These are phyloP conservation scores for Alviniconcha strummeri DNA, from an alignment of 2,888 invertebrate genomes.

Conservation along the genomic window DNA sequence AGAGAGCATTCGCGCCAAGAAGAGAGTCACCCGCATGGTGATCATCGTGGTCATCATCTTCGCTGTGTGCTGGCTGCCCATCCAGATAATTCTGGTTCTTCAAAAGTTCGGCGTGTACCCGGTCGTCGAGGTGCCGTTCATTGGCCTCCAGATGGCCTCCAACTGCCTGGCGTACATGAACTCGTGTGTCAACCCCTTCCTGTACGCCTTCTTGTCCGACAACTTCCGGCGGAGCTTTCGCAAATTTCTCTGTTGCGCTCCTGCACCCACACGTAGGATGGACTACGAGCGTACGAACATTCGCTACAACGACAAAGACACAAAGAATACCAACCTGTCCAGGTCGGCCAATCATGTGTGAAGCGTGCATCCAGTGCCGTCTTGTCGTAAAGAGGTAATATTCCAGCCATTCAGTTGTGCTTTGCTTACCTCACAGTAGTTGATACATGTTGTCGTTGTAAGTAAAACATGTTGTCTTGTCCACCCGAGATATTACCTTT, in stretches of 20 bases:
- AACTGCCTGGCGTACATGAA: constrained; percentile 87
- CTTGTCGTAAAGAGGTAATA: no score
- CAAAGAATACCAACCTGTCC: constrained; percentile 26
- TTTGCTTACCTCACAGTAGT: background rate
- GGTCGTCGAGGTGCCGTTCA: constrained; percentile 75
- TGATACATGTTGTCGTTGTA: background rate
- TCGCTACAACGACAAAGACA: constrained; percentile 43
- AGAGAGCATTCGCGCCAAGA: constrained; percentile 88
- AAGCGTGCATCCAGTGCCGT: background rate
- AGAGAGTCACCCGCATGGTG: constrained; percentile 93
- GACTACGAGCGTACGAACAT: constrained; percentile 65
- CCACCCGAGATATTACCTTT: no score
- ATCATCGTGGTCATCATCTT: constrained; percentile 93
- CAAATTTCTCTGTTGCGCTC: constrained; percentile 68
- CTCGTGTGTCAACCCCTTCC: constrained; percentile 94
- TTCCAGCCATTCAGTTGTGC: no score
- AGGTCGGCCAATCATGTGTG: constrained; percentile 32
- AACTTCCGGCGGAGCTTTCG: constrained; percentile 93
- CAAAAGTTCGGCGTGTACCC: constrained; percentile 85
- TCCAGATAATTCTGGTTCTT: constrained; percentile 83
- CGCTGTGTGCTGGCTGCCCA: constrained; percentile 83
- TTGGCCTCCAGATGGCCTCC: constrained; percentile 68
- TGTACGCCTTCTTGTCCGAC: constrained; percentile 95
- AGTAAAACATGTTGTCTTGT: background rate
- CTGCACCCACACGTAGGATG: constrained; percentile 48